Base-by-base conservation (phyloP, 2,797 vertebrate genomes). In the Florisuga fusca region DNA sequence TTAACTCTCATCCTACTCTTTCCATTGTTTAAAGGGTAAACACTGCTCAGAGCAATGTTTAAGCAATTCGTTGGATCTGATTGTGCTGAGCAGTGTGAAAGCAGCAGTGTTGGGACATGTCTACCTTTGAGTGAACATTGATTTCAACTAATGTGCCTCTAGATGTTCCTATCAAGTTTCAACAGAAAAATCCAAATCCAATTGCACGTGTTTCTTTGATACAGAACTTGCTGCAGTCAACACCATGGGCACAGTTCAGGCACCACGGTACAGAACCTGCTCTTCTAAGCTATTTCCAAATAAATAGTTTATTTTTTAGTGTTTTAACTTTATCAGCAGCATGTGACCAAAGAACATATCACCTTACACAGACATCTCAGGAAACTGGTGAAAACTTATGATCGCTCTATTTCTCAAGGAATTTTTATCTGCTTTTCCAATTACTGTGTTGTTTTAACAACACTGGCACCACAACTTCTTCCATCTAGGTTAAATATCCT, bases 171-270 rank as follows among this genome's bases (percentile, higher is more conserved):
- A 10, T 38, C 51, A 82, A 26, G 9, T 27, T 76, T 77, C 18
- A 53, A 41, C 4, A 41, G 14, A 63, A 67, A 82, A 85, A 87
- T 25, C 19, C 36, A 76, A 85, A 89, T 25, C 19, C 36, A 63
- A 26, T 6, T 53, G 9, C 4, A 22, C 13, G 3, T 0, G 0
- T 48, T 78, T 8, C 31, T 67, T 21, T 31, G 26, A 31, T 57
- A 58, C 0, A 7, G 25, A 18, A 48, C 51, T 13, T 77, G 7
- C 11, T 2, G 3, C 1, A 68, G 16, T 14, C 69, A 63, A 13
- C 18, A 3, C 20, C 38, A 61, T 0, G 22, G 15, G 55, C 10
- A n/a, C 2, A 57, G 46, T 7, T 88, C 29, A 22, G 3, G 3
- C 4, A 57, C 64, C 15, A 57, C 18, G 25, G 3, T 6, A 34